Percentiles rank a stretch among this genome's conserved stretches.
phyloP scores from a whole-genome alignment of 2,113 vertebrate genomes.

The Caloenas nicobarica region DNA sequence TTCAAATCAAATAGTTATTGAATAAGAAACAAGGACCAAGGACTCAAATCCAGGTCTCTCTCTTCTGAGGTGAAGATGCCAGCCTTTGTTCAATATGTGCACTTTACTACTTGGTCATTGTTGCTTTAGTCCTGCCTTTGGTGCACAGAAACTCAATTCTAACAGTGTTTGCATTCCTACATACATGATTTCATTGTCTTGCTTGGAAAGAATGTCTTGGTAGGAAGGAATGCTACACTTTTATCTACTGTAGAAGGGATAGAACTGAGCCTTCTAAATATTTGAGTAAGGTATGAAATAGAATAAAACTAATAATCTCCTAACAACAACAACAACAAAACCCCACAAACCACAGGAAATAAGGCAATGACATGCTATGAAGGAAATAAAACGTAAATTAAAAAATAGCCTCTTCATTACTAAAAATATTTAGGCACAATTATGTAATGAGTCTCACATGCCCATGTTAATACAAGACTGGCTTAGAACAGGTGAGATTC shows the following conservation, averaged over 20 bases:
- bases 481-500: background rate
- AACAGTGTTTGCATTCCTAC: background rate
- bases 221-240: background rate
- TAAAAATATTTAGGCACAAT: background rate
- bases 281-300: background rate
- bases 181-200: background rate
- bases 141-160: background rate
- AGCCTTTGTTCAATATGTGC: background rate
- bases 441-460: background rate
- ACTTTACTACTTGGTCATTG: background rate
- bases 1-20: background rate
- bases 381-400: background rate
- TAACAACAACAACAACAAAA: background rate
- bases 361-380: background rate
- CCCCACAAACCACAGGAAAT: background rate
- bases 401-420: background rate
- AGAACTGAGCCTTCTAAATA: background rate
- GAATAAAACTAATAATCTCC: background rate
- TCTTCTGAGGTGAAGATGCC: background rate
- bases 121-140: background rate
- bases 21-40: background rate
- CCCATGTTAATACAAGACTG: background rate
- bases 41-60: background rate
- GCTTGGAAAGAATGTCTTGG: background rate
- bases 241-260: background rate